Conservation (phyloP, 2,797 vertebrate genomes). For the Rhincodon typus region DNA sequence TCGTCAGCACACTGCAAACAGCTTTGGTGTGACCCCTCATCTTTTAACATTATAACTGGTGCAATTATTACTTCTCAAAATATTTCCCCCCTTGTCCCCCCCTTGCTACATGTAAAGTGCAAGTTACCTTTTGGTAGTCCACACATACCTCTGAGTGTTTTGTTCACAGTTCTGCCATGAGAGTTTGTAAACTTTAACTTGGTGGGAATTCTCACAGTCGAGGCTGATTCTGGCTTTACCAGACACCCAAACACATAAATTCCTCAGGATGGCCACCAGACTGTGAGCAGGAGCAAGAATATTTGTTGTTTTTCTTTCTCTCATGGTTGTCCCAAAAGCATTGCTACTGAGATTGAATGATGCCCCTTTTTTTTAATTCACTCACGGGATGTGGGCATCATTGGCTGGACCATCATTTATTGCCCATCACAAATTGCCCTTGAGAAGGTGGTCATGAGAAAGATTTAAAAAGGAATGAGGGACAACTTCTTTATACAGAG, state of each 20-base stretch:
- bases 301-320: not conserved
- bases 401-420: too few relatives aligned
- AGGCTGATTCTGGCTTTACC: not conserved
- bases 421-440: too few relatives aligned
- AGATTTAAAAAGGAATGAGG: too few relatives aligned
- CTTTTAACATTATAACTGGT: not conserved
- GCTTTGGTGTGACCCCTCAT: not conserved
- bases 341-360: too few relatives aligned
- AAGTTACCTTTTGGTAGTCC: not conserved
- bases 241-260: not conserved
- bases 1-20: not conserved
- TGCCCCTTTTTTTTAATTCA: too few relatives aligned
- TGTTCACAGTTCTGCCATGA: not conserved
- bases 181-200: not conserved
- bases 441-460: too few relatives aligned
- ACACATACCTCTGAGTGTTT: not conserved
- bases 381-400: too few relatives aligned
- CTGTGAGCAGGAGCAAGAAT: not conserved
- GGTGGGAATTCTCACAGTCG: too few relatives aligned
- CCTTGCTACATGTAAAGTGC: not conserved
- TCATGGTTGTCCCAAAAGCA: not conserved
- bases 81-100: not conserved
- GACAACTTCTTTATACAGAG: too few relatives aligned
- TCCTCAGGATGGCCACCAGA: not conserved
- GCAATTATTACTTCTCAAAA: not conserved